phyloP scores from a whole-genome alignment of 2,888 invertebrate genomes.

The Troglohyphantes excavatus region DNA sequence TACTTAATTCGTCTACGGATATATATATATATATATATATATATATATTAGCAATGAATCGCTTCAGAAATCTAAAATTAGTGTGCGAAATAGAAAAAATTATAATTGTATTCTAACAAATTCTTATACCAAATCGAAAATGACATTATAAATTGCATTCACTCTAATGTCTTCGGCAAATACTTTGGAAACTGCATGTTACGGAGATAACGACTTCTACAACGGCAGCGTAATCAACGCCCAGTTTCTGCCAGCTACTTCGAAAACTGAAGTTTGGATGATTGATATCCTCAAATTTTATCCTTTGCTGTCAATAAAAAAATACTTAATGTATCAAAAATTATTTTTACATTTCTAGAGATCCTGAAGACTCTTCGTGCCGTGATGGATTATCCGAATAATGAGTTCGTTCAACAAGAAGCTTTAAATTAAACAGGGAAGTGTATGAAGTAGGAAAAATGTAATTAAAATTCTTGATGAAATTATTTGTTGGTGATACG shows the following conservation, averaged over 20 bases:
- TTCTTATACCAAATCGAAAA: too few relatives aligned
- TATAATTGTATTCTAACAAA: too few relatives aligned
- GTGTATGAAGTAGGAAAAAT: neutral
- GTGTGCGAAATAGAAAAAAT: too few relatives aligned
- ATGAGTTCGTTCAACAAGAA: neutral
- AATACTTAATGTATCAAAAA: conserved; percentile 50
- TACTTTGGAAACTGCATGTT: neutral
- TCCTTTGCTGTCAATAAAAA: conserved; percentile 51
- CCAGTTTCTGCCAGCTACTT: neutral
- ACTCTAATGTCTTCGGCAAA: too few relatives aligned
- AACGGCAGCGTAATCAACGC: conserved; percentile 28
- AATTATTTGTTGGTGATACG: too few relatives aligned
- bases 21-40: too few relatives aligned
- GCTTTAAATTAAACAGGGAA: neutral
- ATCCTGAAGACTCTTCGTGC: conserved; percentile 11
- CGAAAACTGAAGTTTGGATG: conserved; percentile 27
- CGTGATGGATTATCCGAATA: conserved; percentile 41
- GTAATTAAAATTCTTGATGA: too few relatives aligned
- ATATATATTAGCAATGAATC: too few relatives aligned
- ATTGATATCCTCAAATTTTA: conserved; percentile 56
- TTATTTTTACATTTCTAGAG: conserved; percentile 25
- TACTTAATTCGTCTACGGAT: too few relatives aligned
- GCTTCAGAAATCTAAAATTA: too few relatives aligned
- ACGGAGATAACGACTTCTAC: conserved; percentile 42
- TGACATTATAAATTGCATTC: too few relatives aligned